Evolutionary conservation across 2,113 vertebrate species (phyloP), one percentile per base, ranked within the genome.

Genomic region (Prionailurus bengalensis): DNA sequence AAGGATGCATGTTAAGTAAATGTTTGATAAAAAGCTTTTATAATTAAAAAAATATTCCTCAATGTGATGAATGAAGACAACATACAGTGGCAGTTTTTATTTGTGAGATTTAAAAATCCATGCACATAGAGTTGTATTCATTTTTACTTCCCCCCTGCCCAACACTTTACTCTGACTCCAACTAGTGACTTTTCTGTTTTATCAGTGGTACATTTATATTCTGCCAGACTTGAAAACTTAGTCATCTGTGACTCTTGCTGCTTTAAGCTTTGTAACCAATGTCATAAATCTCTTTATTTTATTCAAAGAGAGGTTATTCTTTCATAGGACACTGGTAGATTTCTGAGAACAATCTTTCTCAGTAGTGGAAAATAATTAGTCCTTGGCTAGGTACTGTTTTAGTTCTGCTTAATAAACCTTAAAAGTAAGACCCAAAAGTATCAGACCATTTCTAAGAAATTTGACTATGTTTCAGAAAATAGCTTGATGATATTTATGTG

Each of bases 1-100:
- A 98, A 98, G 89, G 85, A 70, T 95, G 86, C 48, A 97, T 98
- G 92, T 96, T 97, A 98, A 98, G 97, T 98, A 89, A 97, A 98
- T 97, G 78, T 97, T 98, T 97, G 95, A 68, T 3, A 89, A 33
- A 93, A 93, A 7, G 0, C 0, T 81, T 48, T 84, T 70, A 65
- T 25, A 9, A 45, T 15, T 85, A 5, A 25, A 33, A 25, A 83
- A 66, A 27, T 6, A 61, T 21, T 80, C 33, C 14, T 33, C 71
- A 82, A 36, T 89, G 55, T 80, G 14, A 73, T 42, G 76, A 33
- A 45, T 39, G 5, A 83, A 68, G 33, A 48, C 14, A 84, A 29
- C 29, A 70, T 42, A 48, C 55, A 84, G 66, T 19, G 74, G 6
- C 31, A 53, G 7, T 55, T 88, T 85, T 95, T 39, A 93, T 78